Evolutionary conservation across 2,797 vertebrate species (phyloP), one percentile per base, ranked within the genome.

Genomic region (Anguilla pacifica): DNA sequence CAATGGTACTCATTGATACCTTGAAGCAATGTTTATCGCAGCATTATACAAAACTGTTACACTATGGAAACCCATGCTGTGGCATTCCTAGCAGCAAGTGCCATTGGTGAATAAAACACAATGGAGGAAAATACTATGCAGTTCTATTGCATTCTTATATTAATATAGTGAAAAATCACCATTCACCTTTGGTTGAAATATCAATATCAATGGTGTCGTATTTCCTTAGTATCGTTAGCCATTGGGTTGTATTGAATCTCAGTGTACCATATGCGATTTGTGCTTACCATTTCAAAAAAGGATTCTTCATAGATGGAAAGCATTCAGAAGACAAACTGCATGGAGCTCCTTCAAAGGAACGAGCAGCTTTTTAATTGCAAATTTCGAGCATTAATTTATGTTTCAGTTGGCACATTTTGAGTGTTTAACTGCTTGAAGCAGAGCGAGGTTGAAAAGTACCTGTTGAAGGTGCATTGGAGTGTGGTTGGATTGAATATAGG

Each of bases 401-500:
- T 72, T 31, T 72, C 70, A 35, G 22, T 19, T 19, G 59, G 59
- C 5, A 61, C 59, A 61, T 19, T 61, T 70, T 25, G n/a, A 84
- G 4, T 7, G 4, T 51, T 3, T 15, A 6, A 13, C 43, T n/a
- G 57, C 79, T 87, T 70, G 83, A 81, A 85, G 49, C 70, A 70
- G 90, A 35, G 28, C 11, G 61, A 53, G 57, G 83, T 83, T 53
- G 22, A 67, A 67, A 67, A 67, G 61, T n/a, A 67, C 25, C 13
- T 13, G 61, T 25, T 67, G 61, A 25, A 67, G 7, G 61, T n/a
- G n/a, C 70, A 72, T 31, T 72, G 43, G 43, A 46, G 43, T 46
- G 70, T 72, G 70, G 28, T 72, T 35, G 28, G 74, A 79, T 19
- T 79, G 15, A 74, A 74, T 39, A 17, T 13, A 15, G 13, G 57